Evolutionary conservation across 2,113 vertebrate species (phyloP), one percentile per base, ranked within the genome.

Genomic region (Nematolebias whitei): DNA sequence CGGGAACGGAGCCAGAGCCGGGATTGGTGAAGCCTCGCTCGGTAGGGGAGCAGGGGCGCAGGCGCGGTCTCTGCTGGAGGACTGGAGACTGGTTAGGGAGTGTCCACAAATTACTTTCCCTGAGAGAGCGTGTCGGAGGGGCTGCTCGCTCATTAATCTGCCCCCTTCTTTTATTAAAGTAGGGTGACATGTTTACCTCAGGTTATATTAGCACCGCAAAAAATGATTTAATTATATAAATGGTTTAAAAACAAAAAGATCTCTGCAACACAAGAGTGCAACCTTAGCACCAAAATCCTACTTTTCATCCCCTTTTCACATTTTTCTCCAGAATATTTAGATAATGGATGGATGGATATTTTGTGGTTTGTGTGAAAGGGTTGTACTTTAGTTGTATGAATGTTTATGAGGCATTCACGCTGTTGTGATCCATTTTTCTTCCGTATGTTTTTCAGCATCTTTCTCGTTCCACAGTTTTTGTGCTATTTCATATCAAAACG

Each of bases 91-190:
- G 5, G 10, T 9, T 10, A 92, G 92, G 92, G 92, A 92, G 87
- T 76, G 92, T 93, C 91, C 70, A 53, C 89, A 93, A 92, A 93
- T 92, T 84, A 88, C 82, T 55, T 68, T 49, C 78, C 35, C 20
- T 2, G 1, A 10, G 52, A 64, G 63, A 63, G 29, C 26, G 13
- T 20, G 18, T 16, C 23, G 13, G 32, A 45, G 44, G 6, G 3
- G 19, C 0, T 12, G 14, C 8, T 40, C 51, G 53, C 16, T 38
- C 40, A 47, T 45, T 23, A 13, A 5, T 5, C 26, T 29, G 26
- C 3, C 3, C 26, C 10, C 10, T 35, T 35, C 5, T 6, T 35
- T 35, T 35, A n/a, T 29, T 1, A 14, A 57, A 64, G 32, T 12
- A 60, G 22, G n/a, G 50, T 32, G 8, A 50, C n/a, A 44, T 32